These are phyloP conservation scores for Falco concolor DNA, from an alignment of 2,797 vertebrate species.

Conservation along the genomic window DNA sequence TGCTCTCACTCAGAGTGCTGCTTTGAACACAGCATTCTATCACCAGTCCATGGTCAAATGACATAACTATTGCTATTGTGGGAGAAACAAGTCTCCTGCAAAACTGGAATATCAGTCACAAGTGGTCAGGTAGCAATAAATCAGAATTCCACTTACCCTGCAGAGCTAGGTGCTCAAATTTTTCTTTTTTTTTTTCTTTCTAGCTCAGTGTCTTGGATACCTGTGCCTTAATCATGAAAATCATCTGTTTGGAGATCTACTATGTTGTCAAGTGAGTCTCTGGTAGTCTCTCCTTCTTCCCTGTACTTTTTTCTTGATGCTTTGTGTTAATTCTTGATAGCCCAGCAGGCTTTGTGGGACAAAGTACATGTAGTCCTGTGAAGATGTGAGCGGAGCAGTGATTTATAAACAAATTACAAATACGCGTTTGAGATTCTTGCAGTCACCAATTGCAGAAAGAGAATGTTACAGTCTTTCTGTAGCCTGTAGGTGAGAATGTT, in stretches of 20 bases:
- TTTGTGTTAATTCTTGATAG: not conserved
- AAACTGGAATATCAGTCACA: not conserved
- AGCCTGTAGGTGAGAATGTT: not conserved
- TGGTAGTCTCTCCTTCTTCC: not conserved
- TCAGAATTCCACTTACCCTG: not conserved
- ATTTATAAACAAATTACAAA: not conserved
- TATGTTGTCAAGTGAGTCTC: constrained; percentile 89
- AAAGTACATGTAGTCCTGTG: not conserved
- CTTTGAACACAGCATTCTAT: not conserved
- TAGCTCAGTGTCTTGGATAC: constrained; percentile 94
- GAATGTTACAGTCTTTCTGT: not conserved
- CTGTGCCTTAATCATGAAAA: constrained; percentile 97
- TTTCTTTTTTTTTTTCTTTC: not conserved
- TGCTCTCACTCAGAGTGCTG: not conserved
- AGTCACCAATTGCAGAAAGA: not conserved
- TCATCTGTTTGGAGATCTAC: constrained; percentile 95
- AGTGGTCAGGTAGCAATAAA: not conserved
- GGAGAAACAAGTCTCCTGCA: not conserved
- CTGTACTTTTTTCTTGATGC: not conserved
- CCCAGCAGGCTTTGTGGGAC: not conserved
- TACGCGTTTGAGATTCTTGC: not conserved
- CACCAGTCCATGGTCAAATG: not conserved
- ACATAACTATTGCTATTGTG: rapidly evolving
- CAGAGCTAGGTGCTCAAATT: not conserved
- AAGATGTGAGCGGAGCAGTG: not conserved